A percentile compares a stretch with the other conserved stretches of the same genome.
These are phyloP conservation scores for Semaprochilodus insignis DNA, from an alignment of 2,797 vertebrate species.

Conservation along the genomic window DNA sequence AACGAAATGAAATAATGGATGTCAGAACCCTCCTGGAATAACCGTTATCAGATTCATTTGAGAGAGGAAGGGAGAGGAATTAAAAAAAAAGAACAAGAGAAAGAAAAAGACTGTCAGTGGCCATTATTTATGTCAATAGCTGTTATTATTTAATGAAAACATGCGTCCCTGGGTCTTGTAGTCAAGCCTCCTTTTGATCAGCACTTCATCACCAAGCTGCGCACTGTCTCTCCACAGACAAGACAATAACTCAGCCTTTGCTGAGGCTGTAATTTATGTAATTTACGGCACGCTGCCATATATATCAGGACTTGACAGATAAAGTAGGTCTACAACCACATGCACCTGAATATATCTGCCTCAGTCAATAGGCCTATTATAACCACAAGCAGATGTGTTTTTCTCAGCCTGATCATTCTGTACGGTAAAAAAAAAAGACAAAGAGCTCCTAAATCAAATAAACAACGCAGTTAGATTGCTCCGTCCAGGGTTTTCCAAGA, in stretches of 20 bases:
- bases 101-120: background rate
- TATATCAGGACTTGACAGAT: conserved; percentile 22
- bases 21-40: conserved; percentile 45
- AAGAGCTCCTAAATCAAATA: conserved; percentile 55
- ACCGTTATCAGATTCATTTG: conserved; percentile 31
- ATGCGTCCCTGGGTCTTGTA: conserved; percentile 10
- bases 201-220: conserved; percentile 21
- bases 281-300: conserved; percentile 20
- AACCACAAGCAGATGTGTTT: conserved; percentile 19
- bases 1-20: conserved; percentile 42
- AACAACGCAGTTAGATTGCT: conserved; percentile 49
- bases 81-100: background rate
- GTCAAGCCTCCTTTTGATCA: conserved; percentile 9
- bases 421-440: conserved; percentile 15
- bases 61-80: conserved; percentile 4
- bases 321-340: conserved; percentile 5
- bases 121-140: conserved; percentile 32
- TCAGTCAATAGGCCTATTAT: conserved; percentile 33
- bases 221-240: background rate
- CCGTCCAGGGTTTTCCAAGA: conserved; percentile 55
- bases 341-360: conserved; percentile 16
- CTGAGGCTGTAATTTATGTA: conserved; percentile 18
- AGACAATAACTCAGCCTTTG: conserved; percentile 17
- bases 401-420: conserved; percentile 32
- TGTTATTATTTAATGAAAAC: conserved; percentile 34